Conservation (phyloP, 2,888 invertebrate species). For the Dromius quadrimaculatus region DNA sequence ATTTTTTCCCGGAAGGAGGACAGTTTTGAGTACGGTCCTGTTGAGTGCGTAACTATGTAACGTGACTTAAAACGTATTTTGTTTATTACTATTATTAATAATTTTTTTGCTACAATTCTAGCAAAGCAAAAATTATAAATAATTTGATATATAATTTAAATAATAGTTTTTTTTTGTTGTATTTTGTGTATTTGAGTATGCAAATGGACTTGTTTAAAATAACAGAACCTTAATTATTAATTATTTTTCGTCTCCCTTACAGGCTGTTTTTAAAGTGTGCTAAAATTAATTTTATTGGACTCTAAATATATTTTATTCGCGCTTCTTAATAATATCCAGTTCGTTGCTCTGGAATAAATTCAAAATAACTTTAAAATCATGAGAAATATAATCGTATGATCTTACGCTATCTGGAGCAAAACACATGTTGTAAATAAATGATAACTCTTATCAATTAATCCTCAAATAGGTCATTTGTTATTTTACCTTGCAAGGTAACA, state of each 20-base stretch:
- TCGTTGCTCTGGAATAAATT: background rate
- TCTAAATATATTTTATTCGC: background rate
- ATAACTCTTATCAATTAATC: conserved; percentile 8
- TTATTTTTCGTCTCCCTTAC: too few relatives aligned
- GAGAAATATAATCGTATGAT: conserved; percentile 6
- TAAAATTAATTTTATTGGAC: background rate
- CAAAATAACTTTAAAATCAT: background rate
- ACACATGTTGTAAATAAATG: conserved; percentile 20
- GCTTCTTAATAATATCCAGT: conserved; percentile 2
- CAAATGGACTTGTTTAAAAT: too few relatives aligned
- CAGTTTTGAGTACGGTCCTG: background rate
- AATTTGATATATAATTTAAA: too few relatives aligned
- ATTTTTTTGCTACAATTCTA: too few relatives aligned
- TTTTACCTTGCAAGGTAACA: conserved; percentile 13
- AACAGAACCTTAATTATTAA: too few relatives aligned
- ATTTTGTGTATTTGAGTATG: too few relatives aligned
- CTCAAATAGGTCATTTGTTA: conserved; percentile 13
- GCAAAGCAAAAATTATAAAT: too few relatives aligned
- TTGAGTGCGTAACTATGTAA: background rate
- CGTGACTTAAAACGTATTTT: conserved; percentile 6
- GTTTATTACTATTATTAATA: background rate
- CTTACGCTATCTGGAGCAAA: conserved; percentile 12
- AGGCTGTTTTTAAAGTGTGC: too few relatives aligned
- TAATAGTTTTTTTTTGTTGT: too few relatives aligned
- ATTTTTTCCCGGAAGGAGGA: background rate